phyloP scores from a whole-genome alignment of 2,797 vertebrate genomes.

The Enteromius unitaeniatus region DNA sequence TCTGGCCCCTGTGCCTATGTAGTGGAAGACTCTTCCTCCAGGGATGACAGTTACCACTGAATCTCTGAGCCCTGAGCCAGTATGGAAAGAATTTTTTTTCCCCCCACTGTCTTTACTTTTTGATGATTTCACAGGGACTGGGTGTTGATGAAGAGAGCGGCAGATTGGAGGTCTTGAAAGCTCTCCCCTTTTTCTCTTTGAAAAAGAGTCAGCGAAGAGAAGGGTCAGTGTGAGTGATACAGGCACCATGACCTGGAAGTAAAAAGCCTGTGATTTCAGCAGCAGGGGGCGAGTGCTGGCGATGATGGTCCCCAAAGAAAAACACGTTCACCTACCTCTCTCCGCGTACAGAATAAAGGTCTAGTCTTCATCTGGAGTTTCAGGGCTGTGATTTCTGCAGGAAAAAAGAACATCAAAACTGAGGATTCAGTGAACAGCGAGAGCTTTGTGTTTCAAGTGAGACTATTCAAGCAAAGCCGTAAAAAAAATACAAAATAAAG shows the following conservation, averaged over 20 bases:
- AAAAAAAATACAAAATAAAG: constrained; percentile 48
- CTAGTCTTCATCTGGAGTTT: constrained; percentile 38
- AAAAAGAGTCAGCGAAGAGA: constrained; percentile 54
- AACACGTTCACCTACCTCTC: constrained; percentile 31
- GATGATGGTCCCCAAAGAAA: constrained; percentile 50
- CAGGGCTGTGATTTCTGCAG: constrained; percentile 52
- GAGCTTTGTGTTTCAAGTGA: constrained; percentile 54
- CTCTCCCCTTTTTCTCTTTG: constrained; percentile 41
- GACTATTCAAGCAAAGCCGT: constrained; percentile 41
- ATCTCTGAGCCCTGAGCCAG: constrained; percentile 9
- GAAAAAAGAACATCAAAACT: constrained; percentile 58
- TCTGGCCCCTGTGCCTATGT: constrained; percentile 46
- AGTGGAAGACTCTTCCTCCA: constrained; percentile 46
- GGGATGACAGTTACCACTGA: constrained; percentile 20
- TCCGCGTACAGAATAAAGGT: constrained; percentile 41
- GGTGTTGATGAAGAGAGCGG: constrained; percentile 38
- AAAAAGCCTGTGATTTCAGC: constrained; percentile 68
- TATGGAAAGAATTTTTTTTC: background rate
- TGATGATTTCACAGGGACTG: constrained; percentile 40
- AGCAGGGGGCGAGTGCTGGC: constrained; percentile 51
- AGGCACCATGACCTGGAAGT: constrained; percentile 70
- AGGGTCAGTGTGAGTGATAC: constrained; percentile 67
- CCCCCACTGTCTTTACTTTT: constrained; percentile 9
- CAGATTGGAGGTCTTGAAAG: constrained; percentile 30
- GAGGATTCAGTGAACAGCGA: constrained; percentile 43